Base-by-base conservation (phyloP, 1,140 invertebrate genomes). In the Lordiphosa mommai region DNA sequence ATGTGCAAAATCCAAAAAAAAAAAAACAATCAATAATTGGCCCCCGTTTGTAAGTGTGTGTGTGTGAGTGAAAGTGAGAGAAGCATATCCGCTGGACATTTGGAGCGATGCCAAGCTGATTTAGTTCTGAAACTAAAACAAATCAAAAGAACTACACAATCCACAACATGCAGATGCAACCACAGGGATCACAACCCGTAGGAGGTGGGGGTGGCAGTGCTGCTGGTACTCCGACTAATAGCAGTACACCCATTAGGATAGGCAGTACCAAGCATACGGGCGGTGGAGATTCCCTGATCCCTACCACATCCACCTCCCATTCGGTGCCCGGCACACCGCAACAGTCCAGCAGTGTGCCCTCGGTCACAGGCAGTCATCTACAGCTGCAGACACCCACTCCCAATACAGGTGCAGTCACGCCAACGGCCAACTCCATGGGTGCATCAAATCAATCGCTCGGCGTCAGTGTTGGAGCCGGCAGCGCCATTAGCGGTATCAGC, bases 21-120 rank as follows among this genome's bases (percentile, higher is more conserved):
- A 52, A 66, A 84, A 80, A 80, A n/a, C n/a, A n/a, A 80, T 80
- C 76, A 76, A 80, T 80, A 80, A 80, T 82, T 80, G 77, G 65
- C 72, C 44, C 52, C 55, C 61, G 48, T 33, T 30, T 36, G 32
- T 48, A 14, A 43, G 14, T 33, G 51, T 46, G 60, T 50, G 52
- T 61, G 65, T 46, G 38, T 48, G n/a, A 27, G 40, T 48, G 12
- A 49, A 44, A 17, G 49, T 33, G 27, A n/a, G 38, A 34, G 30
- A 29, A 36, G 51, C 34, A 14, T 53, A 30, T 27, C 32, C 34
- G 41, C 56, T 53, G 43, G 57, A 60, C 69, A 82, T 59, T 52
- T 67, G 55, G 59, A 71, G 53, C 71, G 82, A 71, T 74, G 71
- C 50, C 61, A 67, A 55, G 63, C 71, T 80, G 61, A 82, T 71